These are phyloP conservation scores for Coboldia fuscipes DNA, from an alignment of 1,140 invertebrate species.

Conservation along the genomic window DNA sequence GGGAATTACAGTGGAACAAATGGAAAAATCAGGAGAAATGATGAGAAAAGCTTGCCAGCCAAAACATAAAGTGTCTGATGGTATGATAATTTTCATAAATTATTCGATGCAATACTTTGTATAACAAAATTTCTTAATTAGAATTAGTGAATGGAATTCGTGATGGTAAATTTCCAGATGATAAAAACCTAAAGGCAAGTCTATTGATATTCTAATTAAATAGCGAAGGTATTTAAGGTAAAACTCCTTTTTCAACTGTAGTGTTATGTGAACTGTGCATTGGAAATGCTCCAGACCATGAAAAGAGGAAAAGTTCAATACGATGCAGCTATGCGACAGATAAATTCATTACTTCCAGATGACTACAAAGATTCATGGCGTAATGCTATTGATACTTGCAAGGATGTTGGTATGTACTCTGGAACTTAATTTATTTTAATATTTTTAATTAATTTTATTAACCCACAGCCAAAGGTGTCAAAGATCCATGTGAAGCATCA, in stretches of 20 bases:
- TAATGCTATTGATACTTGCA: conserved; percentile 20
- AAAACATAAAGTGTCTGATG: conserved; percentile 14
- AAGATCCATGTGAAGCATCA: neutral
- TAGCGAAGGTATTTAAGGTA: neutral
- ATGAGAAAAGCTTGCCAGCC: conserved; percentile 16
- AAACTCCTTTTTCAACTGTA: conserved; percentile 6
- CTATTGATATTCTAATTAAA: neutral
- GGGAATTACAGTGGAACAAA: conserved; percentile 15
- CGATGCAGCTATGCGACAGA: conserved; percentile 23
- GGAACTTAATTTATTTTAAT: neutral
- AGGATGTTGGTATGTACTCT: conserved; percentile 20
- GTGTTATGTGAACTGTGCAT: conserved; percentile 27
- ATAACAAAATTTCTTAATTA: conserved; percentile 9
- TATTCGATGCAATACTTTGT: neutral
- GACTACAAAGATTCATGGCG: conserved; percentile 23
- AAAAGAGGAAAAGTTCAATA: conserved; percentile 26
- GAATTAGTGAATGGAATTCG: conserved; percentile 22
- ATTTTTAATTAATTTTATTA: neutral
- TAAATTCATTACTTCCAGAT: conserved; percentile 23
- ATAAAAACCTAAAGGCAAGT: conserved; percentile 20
- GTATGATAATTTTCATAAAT: conserved; percentile 7
- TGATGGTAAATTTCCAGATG: conserved; percentile 22
- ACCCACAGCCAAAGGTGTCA: neutral
- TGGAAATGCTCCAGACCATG: conserved; percentile 27
- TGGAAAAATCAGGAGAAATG: conserved; percentile 13